phyloP scores from a whole-genome alignment of 2,113 vertebrate species.

The Cathartes aura region DNA sequence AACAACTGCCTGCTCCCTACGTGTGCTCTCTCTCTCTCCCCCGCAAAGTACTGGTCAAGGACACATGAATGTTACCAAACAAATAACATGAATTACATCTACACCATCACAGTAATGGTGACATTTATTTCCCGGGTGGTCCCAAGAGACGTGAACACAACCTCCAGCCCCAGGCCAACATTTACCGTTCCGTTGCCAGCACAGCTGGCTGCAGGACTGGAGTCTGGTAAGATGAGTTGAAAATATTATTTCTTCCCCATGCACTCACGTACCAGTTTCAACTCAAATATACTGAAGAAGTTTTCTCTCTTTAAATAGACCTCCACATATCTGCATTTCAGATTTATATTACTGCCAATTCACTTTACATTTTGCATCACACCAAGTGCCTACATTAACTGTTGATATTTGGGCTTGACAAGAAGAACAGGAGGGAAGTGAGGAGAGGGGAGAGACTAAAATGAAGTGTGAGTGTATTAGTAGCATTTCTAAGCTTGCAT shows the following conservation, averaged over 20 bases:
- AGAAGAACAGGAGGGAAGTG: background rate
- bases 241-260: background rate
- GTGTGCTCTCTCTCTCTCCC: accelerated
- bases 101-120: background rate
- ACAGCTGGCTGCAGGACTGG: background rate
- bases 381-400: background rate
- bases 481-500: background rate
- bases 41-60: background rate
- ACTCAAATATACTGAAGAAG: background rate
- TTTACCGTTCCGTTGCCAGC: background rate
- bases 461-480: background rate
- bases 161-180: background rate
- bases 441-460: background rate
- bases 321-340: background rate
- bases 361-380: background rate
- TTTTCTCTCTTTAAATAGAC: background rate
- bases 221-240: background rate
- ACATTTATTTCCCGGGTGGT: background rate
- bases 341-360: background rate
- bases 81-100: background rate
- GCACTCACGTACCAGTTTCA: background rate
- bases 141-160: background rate
- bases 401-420: background rate
- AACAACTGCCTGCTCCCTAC: background rate
- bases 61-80: background rate